Percentiles rank a stretch among this genome's conserved stretches.
Evolutionary conservation across 1,140 invertebrate genomes (phyloP).

Genomic region (Rhizoglyphus robini): DNA sequence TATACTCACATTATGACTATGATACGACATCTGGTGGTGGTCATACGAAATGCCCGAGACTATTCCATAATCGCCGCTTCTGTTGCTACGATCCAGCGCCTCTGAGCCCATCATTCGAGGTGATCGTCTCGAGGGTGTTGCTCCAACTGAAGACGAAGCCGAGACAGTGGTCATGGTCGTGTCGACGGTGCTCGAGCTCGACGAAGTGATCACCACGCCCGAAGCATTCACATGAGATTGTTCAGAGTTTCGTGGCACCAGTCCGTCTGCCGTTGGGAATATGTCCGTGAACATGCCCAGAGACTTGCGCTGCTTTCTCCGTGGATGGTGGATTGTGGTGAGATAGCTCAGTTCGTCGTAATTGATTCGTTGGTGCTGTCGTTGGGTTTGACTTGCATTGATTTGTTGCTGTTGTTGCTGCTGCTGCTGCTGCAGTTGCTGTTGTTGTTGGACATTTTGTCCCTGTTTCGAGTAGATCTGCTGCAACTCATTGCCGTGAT

Average conservation of each 20-base stretch:
- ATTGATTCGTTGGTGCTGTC: not conserved
- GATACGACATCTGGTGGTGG: not conserved
- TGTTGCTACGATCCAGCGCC: no score
- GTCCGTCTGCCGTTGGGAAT: not conserved
- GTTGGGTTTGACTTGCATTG: not conserved
- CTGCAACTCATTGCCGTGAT: not conserved
- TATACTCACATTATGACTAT: not conserved
- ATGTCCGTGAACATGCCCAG: constrained; percentile 20
- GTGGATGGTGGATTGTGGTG: constrained; percentile 24
- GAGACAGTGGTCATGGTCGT: not conserved
- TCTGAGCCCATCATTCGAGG: no score
- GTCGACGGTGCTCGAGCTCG: not conserved
- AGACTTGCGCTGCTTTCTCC: constrained; percentile 27
- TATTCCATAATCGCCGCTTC: no score
- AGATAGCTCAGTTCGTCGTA: constrained; percentile 17
- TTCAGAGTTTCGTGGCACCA: no score
- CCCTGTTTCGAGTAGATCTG: not conserved
- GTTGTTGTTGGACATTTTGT: not conserved
- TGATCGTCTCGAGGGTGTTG: no score
- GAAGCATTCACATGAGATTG: no score
- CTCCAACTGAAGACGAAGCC: no score
- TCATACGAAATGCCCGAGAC: not conserved
- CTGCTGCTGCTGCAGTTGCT: not conserved
- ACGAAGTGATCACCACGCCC: no score
- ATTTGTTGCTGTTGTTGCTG: not conserved